These are phyloP conservation scores for Holotrichia oblita DNA, from an alignment of 1,140 invertebrate species.

Conservation along the genomic window DNA sequence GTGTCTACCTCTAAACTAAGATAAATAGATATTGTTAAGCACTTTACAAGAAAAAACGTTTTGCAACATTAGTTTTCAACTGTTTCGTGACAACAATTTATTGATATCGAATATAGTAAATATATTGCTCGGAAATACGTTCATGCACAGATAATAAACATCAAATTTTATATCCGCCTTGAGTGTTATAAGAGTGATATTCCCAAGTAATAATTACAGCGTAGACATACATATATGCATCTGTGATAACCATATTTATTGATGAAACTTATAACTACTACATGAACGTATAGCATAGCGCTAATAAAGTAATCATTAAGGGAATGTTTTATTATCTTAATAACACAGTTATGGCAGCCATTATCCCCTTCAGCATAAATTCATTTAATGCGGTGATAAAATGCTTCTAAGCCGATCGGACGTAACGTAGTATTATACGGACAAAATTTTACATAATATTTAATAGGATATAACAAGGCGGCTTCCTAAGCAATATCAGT, in stretches of 20 bases:
- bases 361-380: conserved; percentile 11
- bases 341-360: conserved; percentile 9
- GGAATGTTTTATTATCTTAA: conserved; percentile 7
- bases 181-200: neutral
- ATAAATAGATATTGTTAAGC: neutral
- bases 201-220: neutral
- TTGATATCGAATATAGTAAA: neutral
- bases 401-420: neutral
- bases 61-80: neutral
- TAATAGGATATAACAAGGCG: neutral
- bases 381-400: conserved; percentile 15
- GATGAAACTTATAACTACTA: neutral
- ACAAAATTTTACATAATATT: neutral
- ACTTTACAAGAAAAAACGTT: neutral
- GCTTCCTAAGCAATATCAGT: too few relatives aligned
- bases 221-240: neutral
- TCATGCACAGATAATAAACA: neutral
- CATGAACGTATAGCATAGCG: neutral
- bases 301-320: conserved; percentile 30
- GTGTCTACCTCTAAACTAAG: neutral
- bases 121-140: neutral
- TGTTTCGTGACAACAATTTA: neutral
- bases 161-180: neutral
- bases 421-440: neutral
- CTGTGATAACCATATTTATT: conserved; percentile 5